Conservation (phyloP, 2,888 invertebrate genomes). For the Lepeophtheirus nordmannii region DNA sequence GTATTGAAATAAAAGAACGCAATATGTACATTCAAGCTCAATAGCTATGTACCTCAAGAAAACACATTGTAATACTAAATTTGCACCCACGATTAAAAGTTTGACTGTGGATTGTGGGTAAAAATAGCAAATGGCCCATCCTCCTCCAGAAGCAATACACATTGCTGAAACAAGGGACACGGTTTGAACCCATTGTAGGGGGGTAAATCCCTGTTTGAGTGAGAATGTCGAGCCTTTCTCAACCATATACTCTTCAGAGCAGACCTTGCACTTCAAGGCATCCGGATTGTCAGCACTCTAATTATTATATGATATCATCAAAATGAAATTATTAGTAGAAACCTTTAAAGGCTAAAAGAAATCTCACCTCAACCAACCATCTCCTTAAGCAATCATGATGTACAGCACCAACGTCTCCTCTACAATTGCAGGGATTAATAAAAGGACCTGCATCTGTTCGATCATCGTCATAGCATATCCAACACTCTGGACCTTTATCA, state of each 20-base stretch:
- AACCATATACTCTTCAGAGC: constrained; percentile 34
- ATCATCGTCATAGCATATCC: constrained; percentile 83
- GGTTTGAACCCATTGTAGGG: constrained; percentile 68
- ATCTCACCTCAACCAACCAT: constrained; percentile 67
- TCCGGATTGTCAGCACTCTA: constrained; percentile 52
- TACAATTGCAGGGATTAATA: constrained; percentile 75
- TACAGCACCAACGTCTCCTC: constrained; percentile 78
- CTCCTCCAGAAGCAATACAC: constrained; percentile 57
- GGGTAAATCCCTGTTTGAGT: constrained; percentile 67
- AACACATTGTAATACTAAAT: constrained; percentile 64
- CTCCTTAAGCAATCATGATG: constrained; percentile 77
- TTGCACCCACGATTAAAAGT: constrained; percentile 62
- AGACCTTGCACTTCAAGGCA: constrained; percentile 62
- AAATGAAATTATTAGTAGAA: no score
- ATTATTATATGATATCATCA: not conserved
- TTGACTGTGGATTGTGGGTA: constrained; percentile 59
- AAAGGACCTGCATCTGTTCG: constrained; percentile 44
- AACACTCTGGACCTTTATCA: constrained; percentile 49
- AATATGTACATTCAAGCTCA: not conserved
- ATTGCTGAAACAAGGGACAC: constrained; percentile 59
- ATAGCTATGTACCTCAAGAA: constrained; percentile 50
- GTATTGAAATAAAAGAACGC: constrained; percentile 3
- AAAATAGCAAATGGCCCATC: constrained; percentile 63
- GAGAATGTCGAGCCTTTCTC: constrained; percentile 41
- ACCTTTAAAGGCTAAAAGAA: no score